These are phyloP conservation scores for Limenitis arthemis DNA, from an alignment of 2,888 invertebrate genomes.

Conservation along the genomic window DNA sequence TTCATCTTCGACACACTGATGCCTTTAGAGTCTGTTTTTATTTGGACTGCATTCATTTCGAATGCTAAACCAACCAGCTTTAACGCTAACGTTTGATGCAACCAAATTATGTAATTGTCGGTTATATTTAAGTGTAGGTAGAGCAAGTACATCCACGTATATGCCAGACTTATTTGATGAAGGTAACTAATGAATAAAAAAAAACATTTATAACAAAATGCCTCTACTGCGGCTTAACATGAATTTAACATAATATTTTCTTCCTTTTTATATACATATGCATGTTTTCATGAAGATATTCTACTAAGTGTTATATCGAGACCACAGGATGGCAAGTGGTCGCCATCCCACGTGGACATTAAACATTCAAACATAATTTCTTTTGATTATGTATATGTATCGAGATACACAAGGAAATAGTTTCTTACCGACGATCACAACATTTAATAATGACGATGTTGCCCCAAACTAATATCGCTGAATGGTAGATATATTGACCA, in stretches of 20 bases:
- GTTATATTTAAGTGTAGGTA: constrained; percentile 81
- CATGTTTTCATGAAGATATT: no score
- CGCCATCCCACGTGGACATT: background rate
- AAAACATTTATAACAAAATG: no score
- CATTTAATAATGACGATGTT: constrained; percentile 75
- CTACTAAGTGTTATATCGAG: no score
- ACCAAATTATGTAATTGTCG: constrained; percentile 79
- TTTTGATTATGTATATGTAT: no score
- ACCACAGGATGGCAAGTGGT: no score
- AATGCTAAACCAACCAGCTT: constrained; percentile 88
- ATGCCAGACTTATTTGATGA: constrained; percentile 78
- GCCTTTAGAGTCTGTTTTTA: constrained; percentile 35
- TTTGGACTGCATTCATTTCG: constrained; percentile 71
- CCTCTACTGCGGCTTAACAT: no score
- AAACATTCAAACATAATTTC: no score
- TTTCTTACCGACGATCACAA: constrained; percentile 65
- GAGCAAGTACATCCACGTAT: constrained; percentile 84
- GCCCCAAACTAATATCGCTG: constrained; percentile 70
- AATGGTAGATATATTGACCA: constrained; percentile 72
- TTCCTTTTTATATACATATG: no score
- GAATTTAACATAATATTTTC: no score
- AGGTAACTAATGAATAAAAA: constrained; percentile 75
- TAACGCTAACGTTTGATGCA: constrained; percentile 86
- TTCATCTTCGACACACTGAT: constrained; percentile 19
- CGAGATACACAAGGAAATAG: background rate